These are phyloP conservation scores for Neosilurus hyrtlii DNA, from an alignment of 2,797 vertebrate species.

Conservation along the genomic window DNA sequence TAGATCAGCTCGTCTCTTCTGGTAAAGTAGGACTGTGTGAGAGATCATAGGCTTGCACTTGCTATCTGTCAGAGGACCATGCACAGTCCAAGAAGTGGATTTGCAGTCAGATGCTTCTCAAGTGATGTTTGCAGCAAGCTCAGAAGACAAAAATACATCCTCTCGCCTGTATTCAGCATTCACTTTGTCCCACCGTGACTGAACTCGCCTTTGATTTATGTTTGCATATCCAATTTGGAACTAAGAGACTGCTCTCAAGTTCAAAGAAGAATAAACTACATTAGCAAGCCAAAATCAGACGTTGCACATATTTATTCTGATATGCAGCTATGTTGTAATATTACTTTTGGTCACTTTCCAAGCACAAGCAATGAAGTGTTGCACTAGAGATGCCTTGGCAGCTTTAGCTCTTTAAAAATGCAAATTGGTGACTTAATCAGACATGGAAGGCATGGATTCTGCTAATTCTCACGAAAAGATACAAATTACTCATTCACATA, in stretches of 20 bases:
- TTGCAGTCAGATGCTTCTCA: constrained; percentile 72
- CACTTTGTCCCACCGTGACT: constrained; percentile 39
- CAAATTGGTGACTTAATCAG: constrained; percentile 76
- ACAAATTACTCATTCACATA: constrained; percentile 68
- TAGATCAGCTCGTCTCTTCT: constrained; percentile 62
- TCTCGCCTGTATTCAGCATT: constrained; percentile 25
- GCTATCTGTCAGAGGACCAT: constrained; percentile 67
- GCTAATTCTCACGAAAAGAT: constrained; percentile 66
- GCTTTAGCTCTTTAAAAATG: constrained; percentile 74
- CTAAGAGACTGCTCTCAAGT: constrained; percentile 21
- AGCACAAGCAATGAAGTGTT: constrained; percentile 72
- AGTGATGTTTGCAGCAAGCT: constrained; percentile 69
- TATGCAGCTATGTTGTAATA: constrained; percentile 65
- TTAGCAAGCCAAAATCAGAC: constrained; percentile 31
- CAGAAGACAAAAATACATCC: constrained; percentile 60
- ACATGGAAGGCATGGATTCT: constrained; percentile 66
- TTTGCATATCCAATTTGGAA: constrained; percentile 40
- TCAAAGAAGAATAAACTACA: constrained; percentile 32
- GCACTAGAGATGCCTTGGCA: constrained; percentile 70
- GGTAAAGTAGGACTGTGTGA: constrained; percentile 67
- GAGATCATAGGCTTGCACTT: constrained; percentile 64
- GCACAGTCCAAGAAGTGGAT: constrained; percentile 74
- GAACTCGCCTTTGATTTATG: constrained; percentile 28
- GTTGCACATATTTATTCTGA: constrained; percentile 71
- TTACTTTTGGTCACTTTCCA: constrained; percentile 76